phyloP scores from a whole-genome alignment of 2,888 invertebrate species.

The Physocephala rufipes region DNA sequence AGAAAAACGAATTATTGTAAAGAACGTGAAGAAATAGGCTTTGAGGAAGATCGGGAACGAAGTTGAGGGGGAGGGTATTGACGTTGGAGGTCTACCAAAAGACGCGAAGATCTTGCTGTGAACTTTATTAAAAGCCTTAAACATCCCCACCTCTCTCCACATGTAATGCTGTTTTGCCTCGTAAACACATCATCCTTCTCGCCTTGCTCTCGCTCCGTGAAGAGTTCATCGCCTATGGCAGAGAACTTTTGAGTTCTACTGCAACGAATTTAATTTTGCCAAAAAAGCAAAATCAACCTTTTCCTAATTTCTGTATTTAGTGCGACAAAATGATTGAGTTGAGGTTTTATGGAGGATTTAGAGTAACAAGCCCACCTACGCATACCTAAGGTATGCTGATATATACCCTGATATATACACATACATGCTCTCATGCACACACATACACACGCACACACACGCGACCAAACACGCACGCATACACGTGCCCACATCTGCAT shows the following conservation, averaged over 20 bases:
- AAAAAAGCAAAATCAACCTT: slow-evolving; percentile 49
- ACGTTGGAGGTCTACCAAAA: not conserved
- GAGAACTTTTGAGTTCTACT: too few species aligned
- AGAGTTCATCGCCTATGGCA: too few species aligned
- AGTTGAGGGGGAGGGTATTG: not conserved
- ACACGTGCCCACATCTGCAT: too few species aligned
- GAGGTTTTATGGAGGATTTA: slow-evolving; percentile 17
- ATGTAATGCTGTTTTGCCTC: not conserved
- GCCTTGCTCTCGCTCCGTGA: slow-evolving; percentile 19
- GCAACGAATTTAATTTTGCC: slow-evolving; percentile 38
- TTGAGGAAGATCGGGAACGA: slow-evolving; percentile 16
- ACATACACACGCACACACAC: not conserved
- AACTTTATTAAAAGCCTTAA: slow-evolving; percentile 26
- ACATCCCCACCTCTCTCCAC: not conserved
- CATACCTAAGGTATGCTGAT: slow-evolving; percentile 16
- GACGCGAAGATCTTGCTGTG: slow-evolving; percentile 22
- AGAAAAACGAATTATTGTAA: slow-evolving; percentile 64
- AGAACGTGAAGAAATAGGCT: slow-evolving; percentile 52
- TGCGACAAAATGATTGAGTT: slow-evolving; percentile 13
- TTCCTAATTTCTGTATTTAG: slow-evolving; percentile 44
- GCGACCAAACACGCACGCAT: not conserved
- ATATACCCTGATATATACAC: not conserved
- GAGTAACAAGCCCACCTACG: slow-evolving; percentile 32
- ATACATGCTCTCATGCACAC: not conserved
- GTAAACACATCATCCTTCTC: slow-evolving; percentile 17